Evolutionary conservation across 1,140 invertebrate species (phyloP).

Genomic region (Zaprionus vittiger): DNA sequence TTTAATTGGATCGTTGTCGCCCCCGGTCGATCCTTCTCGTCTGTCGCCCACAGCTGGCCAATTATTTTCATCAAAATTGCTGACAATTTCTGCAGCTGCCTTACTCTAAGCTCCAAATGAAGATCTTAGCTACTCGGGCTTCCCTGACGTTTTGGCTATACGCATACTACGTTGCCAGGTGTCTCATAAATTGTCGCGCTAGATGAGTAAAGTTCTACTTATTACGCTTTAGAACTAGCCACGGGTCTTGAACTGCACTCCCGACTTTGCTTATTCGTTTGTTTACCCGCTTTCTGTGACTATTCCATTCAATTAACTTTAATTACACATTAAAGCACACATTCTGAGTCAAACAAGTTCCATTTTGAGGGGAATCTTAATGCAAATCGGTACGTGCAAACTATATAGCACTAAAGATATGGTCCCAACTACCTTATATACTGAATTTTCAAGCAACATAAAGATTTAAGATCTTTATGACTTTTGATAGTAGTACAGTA

Average conservation of each 20-base stretch:
- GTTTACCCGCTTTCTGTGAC: not conserved
- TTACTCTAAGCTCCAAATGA: conserved; percentile 56
- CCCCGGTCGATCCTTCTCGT: conserved; percentile 19
- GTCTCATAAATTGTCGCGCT: conserved; percentile 70
- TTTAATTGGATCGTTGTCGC: conserved; percentile 66
- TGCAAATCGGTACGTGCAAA: conserved; percentile 3
- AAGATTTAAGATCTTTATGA: not conserved
- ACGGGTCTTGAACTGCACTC: conserved; percentile 56
- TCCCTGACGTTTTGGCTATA: conserved; percentile 73
- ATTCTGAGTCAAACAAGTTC: conserved; percentile 70
- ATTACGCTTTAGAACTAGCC: conserved; percentile 26
- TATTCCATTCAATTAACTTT: conserved; percentile 75
- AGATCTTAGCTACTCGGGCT: conserved; percentile 42
- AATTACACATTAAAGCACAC: conserved; percentile 69
- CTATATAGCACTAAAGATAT: not conserved
- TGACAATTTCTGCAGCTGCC: conserved; percentile 64
- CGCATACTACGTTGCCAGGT: conserved; percentile 51
- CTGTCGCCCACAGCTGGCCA: conserved; percentile 54
- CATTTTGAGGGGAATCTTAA: conserved; percentile 51
- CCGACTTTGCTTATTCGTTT: conserved; percentile 15
- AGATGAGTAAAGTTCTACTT: conserved; percentile 44
- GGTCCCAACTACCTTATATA: not conserved
- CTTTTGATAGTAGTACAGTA: not conserved
- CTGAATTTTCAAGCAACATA: not conserved
- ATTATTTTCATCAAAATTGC: conserved; percentile 84